Conservation (phyloP, 2,888 invertebrate species). For the Abscondita cerata region DNA sequence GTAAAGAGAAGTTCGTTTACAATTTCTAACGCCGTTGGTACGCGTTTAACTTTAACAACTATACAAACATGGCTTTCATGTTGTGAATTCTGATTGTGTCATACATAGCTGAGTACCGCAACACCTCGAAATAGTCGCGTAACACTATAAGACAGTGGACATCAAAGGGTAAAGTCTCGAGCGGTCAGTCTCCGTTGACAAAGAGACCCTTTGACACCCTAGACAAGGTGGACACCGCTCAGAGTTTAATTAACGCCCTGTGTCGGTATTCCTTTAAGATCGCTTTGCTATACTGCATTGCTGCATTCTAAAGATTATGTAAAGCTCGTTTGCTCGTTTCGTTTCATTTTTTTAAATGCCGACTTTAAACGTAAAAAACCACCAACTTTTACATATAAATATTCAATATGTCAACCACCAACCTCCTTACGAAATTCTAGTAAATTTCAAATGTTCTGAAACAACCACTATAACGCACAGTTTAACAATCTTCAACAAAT, state of each 20-base stretch:
- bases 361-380: too few relatives aligned
- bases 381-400: too few relatives aligned
- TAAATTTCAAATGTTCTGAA: too few relatives aligned
- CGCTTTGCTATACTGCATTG: constrained; percentile 48
- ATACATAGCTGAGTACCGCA: constrained; percentile 59
- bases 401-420: too few relatives aligned
- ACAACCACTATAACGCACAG: too few relatives aligned
- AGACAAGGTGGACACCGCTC: constrained; percentile 53
- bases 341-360: too few relatives aligned
- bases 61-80: constrained; percentile 36
- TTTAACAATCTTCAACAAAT: too few relatives aligned
- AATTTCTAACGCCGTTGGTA: constrained; percentile 29
- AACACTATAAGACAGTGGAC: constrained; percentile 58
- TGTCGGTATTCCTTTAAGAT: constrained; percentile 55
- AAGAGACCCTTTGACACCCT: constrained; percentile 59
- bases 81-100: constrained; percentile 42
- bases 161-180: constrained; percentile 55
- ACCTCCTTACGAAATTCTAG: too few relatives aligned
- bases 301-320: constrained; percentile 42
- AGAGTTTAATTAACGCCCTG: constrained; percentile 58
- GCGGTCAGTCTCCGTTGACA: constrained; percentile 56
- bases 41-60: constrained; percentile 35
- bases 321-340: constrained; percentile 34
- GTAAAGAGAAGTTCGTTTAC: constrained; percentile 6
- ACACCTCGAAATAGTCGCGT: constrained; percentile 58